Evolutionary conservation across 2,797 vertebrate species (phyloP).

Genomic region (Rhinatrema bivittatum): DNA sequence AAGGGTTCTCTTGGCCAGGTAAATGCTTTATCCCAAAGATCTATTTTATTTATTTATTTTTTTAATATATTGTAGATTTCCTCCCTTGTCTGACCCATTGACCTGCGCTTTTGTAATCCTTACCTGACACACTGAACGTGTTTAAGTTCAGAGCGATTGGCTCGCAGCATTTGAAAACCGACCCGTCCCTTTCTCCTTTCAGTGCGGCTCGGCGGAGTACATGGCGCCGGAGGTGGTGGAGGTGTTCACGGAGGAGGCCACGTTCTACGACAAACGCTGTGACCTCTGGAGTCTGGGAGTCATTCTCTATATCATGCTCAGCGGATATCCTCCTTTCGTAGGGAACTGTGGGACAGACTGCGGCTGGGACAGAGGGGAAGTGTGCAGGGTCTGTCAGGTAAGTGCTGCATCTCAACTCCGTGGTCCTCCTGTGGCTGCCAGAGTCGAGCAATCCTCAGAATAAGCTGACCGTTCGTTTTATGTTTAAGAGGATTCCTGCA

Average conservation of each 20-base stretch:
- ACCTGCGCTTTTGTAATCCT: too few species aligned
- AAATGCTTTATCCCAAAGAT: too few species aligned
- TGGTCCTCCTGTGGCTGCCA: too few species aligned
- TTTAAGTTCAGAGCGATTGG: too few species aligned
- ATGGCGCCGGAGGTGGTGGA: slow-evolving; percentile 73
- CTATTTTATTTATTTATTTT: too few species aligned
- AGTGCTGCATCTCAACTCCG: neutral
- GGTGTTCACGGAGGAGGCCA: slow-evolving; percentile 69
- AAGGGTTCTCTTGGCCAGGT: too few species aligned
- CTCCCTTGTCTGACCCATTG: too few species aligned
- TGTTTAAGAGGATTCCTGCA: too few species aligned
- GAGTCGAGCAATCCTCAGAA: too few species aligned
- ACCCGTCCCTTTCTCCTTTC: neutral
- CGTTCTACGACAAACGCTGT: slow-evolving; percentile 70
- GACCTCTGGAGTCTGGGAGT: slow-evolving; percentile 72
- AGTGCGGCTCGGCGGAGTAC: slow-evolving; percentile 72
- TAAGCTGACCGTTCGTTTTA: too few species aligned
- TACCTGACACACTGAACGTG: too few species aligned
- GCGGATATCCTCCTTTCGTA: slow-evolving; percentile 68
- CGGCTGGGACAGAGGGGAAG: slow-evolving; percentile 69
- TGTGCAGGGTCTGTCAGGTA: slow-evolving; percentile 67
- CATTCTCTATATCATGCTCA: slow-evolving; percentile 73
- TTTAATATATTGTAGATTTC: neutral
- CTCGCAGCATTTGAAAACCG: too few species aligned
- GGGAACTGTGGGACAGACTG: slow-evolving; percentile 66